Evolutionary conservation across 2,888 invertebrate species (phyloP).

Genomic region (Dryadula phaetusa): DNA sequence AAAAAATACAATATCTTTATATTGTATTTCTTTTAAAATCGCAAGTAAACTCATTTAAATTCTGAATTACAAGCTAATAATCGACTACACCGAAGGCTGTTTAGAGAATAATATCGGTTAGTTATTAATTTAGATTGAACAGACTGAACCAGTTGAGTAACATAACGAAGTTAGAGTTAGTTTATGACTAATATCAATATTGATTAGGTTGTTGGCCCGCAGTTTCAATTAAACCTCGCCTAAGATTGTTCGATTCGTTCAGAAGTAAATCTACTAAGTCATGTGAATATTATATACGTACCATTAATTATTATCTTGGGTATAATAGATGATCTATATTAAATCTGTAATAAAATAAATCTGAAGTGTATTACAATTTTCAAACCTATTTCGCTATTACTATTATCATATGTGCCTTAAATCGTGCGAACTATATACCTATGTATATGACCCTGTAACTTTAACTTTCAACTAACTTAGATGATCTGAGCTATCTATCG

Average conservation of each 20-base stretch:
- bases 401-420: no score
- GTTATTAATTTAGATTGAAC: slow-evolving; percentile 25
- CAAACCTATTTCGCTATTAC: no score
- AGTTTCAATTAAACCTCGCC: slow-evolving; percentile 56
- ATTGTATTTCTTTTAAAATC: no score
- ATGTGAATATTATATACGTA: neutral
- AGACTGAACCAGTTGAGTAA: slow-evolving; percentile 23
- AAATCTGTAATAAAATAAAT: no score
- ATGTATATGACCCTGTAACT: no score
- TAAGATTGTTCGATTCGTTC: slow-evolving; percentile 8
- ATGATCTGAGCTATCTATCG: no score
- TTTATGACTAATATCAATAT: slow-evolving; percentile 33
- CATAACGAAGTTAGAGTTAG: slow-evolving; percentile 28
- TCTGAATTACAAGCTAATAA: neutral
- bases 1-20: no score
- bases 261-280: neutral
- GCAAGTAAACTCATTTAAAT: slow-evolving; percentile 5
- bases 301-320: no score
- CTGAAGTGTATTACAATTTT: no score
- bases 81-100: neutral
- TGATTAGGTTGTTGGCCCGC: slow-evolving; percentile 30
- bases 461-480: no score
- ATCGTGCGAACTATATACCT: no score
- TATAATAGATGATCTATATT: no score
- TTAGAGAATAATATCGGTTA: slow-evolving; percentile 21